phyloP scores from a whole-genome alignment of 2,888 invertebrate species.

The Hybos culiciformis region DNA sequence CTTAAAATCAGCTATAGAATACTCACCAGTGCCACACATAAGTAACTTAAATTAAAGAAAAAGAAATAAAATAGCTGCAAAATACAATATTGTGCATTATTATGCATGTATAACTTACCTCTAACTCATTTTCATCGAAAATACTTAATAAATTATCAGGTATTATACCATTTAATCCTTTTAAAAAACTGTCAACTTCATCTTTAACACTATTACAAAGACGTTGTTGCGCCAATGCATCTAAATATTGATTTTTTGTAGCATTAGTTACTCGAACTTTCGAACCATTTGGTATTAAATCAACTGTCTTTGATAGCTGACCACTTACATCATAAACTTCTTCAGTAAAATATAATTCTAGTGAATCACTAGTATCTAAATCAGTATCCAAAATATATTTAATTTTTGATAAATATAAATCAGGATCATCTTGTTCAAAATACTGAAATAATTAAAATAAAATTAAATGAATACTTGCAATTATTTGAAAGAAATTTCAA shows the following conservation, averaged over 20 bases:
- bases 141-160: constrained; percentile 87
- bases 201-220: constrained; percentile 67
- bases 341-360: constrained; percentile 78
- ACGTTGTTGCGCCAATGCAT: constrained; percentile 78
- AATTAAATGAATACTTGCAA: background rate
- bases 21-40: constrained; percentile 86
- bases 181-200: constrained; percentile 77
- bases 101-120: constrained; percentile 42
- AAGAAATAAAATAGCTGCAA: background rate
- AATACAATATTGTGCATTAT: background rate
- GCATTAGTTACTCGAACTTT: constrained; percentile 47
- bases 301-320: constrained; percentile 61
- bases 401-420: constrained; percentile 82
- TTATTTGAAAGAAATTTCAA: background rate
- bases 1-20: constrained; percentile 80
- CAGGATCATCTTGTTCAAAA: constrained; percentile 92
- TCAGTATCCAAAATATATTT: constrained; percentile 86
- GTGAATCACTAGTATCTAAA: constrained; percentile 57
- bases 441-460: constrained; percentile 44
- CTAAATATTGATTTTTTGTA: constrained; percentile 59
- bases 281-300: constrained; percentile 71
- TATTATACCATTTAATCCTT: constrained; percentile 80
- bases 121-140: constrained; percentile 91
- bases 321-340: constrained; percentile 74
- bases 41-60: constrained; percentile 47